phyloP scores from a whole-genome alignment of 2,797 vertebrate genomes.

The Echeneis naucrates region DNA sequence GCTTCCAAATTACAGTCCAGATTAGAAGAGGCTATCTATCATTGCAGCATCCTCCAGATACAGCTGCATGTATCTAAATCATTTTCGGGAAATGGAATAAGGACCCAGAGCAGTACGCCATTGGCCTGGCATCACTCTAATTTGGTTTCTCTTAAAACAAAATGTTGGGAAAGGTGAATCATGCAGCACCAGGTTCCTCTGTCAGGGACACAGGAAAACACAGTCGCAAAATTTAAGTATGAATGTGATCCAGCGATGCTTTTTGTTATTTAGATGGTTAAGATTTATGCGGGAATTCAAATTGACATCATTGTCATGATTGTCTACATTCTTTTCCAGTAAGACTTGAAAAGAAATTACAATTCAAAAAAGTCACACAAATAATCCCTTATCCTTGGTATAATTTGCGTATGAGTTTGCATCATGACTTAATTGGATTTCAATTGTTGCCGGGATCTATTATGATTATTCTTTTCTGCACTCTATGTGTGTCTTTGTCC shows the following conservation, averaged over 20 bases:
- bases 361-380: no score
- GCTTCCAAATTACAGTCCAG: slow-evolving; percentile 24
- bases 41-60: neutral
- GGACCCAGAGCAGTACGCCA: slow-evolving; percentile 62
- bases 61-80: slow-evolving; percentile 36
- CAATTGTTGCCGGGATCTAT: neutral
- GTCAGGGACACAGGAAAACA: slow-evolving; percentile 23
- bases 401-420: neutral
- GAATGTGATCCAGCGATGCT: neutral
- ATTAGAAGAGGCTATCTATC: slow-evolving; percentile 58
- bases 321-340: neutral
- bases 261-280: neutral
- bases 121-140: slow-evolving; percentile 57
- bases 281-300: neutral
- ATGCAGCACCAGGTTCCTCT: slow-evolving; percentile 48
- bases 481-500: neutral
- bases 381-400: no score
- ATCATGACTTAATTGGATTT: neutral
- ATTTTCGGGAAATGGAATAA: slow-evolving; percentile 58
- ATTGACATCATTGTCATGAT: neutral
- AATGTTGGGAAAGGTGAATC: slow-evolving; percentile 60
- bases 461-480: neutral
- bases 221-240: slow-evolving; percentile 1
- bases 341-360: neutral
- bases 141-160: slow-evolving; percentile 59